Base-by-base conservation (phyloP, 2,888 invertebrate species). In the Trypoxylon attenuatum region DNA sequence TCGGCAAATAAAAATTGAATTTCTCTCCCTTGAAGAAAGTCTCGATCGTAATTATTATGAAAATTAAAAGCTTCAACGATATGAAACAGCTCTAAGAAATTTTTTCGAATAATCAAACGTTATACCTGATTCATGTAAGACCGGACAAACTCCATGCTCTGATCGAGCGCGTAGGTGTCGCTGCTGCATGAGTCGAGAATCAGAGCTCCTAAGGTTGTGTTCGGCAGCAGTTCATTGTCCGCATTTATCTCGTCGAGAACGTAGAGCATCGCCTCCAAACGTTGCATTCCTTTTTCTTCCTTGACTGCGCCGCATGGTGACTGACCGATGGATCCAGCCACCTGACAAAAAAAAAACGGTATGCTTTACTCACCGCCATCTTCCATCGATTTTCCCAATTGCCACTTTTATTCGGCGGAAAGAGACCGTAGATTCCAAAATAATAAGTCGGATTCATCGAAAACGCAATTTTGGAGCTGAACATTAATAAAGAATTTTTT, bases 241-340 rank as follows among this genome's bases (percentile, higher is more conserved):
- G 84, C 86, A 85, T 93, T 93, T 61, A 93, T 92, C 76, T 90
- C 89, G 72, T 92, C 90, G 22, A 93, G 84, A 2, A 92, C 91
- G 85, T 90, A 92, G 2, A 93, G 84, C 89, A 93, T 90, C 1
- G 92, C 92, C 78, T 93, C 93, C 61, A 93, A 85, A 2, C 92
- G 88, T 78, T 93, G 92, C 60, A 93, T 89, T 13, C 93, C 93
- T 73, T 93, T 92, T 77, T 92, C 91, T 69, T 90, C 90, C 81
- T 92, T 90, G 41, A 90, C 90, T 2, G 89, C 89, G 1, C 90
- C 90, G 72, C 90, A 91, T 1, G 89, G 85, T 13, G 82, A 87
- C 82, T 72, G 89, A 69, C 84, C 83, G 15, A 82, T 82, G 47
- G 82, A 80, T 5, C 84, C 85, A 2, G 82, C 68, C 23, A 86